These are phyloP conservation scores for Poecilia wingei DNA, from an alignment of 2,797 vertebrate species.

Conservation along the genomic window DNA sequence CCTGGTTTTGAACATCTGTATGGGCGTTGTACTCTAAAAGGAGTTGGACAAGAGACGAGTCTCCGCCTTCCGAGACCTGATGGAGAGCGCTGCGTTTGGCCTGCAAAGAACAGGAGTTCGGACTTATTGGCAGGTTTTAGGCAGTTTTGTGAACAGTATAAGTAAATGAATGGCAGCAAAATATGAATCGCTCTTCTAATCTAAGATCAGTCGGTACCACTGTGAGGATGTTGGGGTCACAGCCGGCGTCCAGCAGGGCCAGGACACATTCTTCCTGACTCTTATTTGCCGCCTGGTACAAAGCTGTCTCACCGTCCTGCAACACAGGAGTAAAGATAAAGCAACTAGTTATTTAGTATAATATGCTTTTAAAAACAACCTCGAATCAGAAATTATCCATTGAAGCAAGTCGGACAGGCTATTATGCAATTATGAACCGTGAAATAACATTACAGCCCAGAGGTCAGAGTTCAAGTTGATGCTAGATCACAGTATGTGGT, in stretches of 20 bases:
- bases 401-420: neutral
- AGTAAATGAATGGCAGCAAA: slow-evolving; percentile 17
- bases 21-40: slow-evolving; percentile 81
- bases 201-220: slow-evolving; percentile 65
- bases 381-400: neutral
- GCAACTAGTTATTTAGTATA: neutral
- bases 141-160: neutral
- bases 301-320: slow-evolving; percentile 88
- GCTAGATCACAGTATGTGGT: slow-evolving; percentile 14
- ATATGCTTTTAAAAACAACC: neutral
- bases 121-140: slow-evolving; percentile 4
- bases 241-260: slow-evolving; percentile 83
- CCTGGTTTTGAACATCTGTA: slow-evolving; percentile 80
- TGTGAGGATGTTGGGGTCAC: slow-evolving; percentile 85
- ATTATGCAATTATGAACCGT: neutral
- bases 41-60: slow-evolving; percentile 80
- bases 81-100: slow-evolving; percentile 79
- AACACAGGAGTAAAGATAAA: slow-evolving; percentile 2
- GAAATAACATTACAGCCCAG: neutral
- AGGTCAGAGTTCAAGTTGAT: slow-evolving; percentile 7
- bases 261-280: slow-evolving; percentile 84
- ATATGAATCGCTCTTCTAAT: neutral
- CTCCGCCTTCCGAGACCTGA: slow-evolving; percentile 81
- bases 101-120: slow-evolving; percentile 63
- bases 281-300: slow-evolving; percentile 86